A percentile compares a stretch with the other conserved stretches of the same genome.
These are phyloP conservation scores for Hypercompe scribonia DNA, from an alignment of 2,888 invertebrate genomes.

Conservation along the genomic window DNA sequence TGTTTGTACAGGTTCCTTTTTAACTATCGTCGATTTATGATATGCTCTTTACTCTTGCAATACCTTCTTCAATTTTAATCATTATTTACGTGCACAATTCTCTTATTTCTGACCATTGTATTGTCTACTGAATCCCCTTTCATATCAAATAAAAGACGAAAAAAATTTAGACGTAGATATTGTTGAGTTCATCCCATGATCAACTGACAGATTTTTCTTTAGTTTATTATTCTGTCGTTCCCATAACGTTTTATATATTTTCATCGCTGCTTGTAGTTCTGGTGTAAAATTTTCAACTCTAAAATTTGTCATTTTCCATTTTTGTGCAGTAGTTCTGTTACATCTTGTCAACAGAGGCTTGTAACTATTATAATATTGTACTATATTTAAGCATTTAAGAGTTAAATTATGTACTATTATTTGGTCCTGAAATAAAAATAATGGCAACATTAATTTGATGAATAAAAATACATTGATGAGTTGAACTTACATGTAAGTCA, in stretches of 20 bases:
- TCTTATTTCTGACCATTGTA: background rate
- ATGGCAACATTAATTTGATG: background rate
- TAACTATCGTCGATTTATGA: background rate
- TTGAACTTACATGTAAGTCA: background rate
- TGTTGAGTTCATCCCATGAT: background rate
- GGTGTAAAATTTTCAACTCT: constrained; percentile 46
- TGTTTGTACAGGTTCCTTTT: background rate
- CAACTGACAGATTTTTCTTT: background rate
- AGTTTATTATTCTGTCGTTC: constrained; percentile 2
- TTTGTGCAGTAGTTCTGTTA: constrained; percentile 45
- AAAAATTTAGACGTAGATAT: background rate
- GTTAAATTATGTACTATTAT: constrained; percentile 58
- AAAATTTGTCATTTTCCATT: constrained; percentile 66
- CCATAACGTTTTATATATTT: constrained; percentile 4
- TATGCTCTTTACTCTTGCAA: background rate
- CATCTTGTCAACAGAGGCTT: constrained; percentile 53
- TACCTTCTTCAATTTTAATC: background rate
- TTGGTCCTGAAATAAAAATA: constrained; percentile 57
- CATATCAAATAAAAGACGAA: background rate
- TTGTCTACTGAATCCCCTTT: background rate
- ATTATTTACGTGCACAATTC: background rate
- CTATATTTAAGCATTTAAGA: constrained; percentile 56
- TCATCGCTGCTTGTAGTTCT: constrained; percentile 41
- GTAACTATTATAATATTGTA: constrained; percentile 36
- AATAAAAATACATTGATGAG: background rate